Conservation (phyloP, 2,113 vertebrate genomes). For the Pseudopipra pipra region DNA sequence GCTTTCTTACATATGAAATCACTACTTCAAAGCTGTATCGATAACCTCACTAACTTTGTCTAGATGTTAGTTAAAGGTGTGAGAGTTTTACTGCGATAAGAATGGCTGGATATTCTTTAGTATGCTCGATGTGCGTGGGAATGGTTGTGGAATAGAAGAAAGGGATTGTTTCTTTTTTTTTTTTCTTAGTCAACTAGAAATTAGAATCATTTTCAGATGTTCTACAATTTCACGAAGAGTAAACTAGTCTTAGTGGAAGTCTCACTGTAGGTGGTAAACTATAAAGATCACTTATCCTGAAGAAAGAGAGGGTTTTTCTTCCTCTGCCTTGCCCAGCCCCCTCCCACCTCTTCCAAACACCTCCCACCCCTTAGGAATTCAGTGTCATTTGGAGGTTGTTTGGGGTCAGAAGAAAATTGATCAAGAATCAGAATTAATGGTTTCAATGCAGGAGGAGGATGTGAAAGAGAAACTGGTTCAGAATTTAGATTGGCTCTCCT, state of each 20-base stretch:
- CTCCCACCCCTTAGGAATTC: neutral
- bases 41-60: neutral
- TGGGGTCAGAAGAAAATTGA: constrained; percentile 1
- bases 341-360: neutral
- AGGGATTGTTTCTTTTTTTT: neutral
- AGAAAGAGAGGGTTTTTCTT: neutral
- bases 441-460: neutral
- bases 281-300: neutral
- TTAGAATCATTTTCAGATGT: constrained; percentile 43
- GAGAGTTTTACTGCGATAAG: neutral
- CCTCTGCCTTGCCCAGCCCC: neutral
- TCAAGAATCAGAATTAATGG: neutral
- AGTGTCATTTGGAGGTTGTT: neutral
- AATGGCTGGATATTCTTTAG: neutral
- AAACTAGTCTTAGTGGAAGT: constrained; percentile 11
- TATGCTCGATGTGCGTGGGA: neutral
- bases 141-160: neutral
- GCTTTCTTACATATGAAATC: neutral
- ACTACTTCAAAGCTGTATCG: neutral
- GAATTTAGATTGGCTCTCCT: neutral
- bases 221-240: neutral
- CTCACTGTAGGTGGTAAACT: neutral
- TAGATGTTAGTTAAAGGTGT: neutral
- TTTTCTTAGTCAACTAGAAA: constrained; percentile 11
- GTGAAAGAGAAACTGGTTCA: neutral